Base-by-base conservation (phyloP, 2,797 vertebrate genomes). In the Platalea minor region DNA sequence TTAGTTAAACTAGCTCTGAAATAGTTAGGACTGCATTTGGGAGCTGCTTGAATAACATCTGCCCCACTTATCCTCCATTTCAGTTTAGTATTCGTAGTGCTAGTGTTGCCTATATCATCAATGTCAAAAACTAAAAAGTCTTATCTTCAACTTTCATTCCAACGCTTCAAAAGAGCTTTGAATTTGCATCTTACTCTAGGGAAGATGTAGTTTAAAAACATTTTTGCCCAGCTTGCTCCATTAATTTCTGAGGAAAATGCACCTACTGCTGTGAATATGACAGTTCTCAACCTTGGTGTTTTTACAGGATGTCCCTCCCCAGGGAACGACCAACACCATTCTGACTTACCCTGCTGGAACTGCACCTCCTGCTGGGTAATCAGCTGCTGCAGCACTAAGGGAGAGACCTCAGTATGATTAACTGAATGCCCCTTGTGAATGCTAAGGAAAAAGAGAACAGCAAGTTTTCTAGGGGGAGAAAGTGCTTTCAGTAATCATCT, bases 161-260 rank as follows among this genome's bases (percentile, higher is more conserved):
- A 88, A 89, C 95, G 97, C 98, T 98, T 98, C 98, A 98, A 98
- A 98, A 97, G 97, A 97, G 97, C 97, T 98, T 98, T 98, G 98
- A 98, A 98, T 98, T 98, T 98, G 97, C 98, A 98, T 98, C 98
- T 98, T 97, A 98, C 98, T 98, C 98, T 98, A 98, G 98, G 98
- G 98, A 98, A 98, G 98, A 98, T 96, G 96, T 96, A 98, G 97
- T 97, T 98, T 97, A 97, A 98, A 98, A 98, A 98, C 98, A 97
- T 98, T 98, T 98, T 97, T 97, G 97, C 97, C 97, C 97, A 97
- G 97, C 98, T 98, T 98, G 98, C 97, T 98, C 98, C 98, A 98
- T 98, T 98, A 98, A 98, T 98, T 98, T 98, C 98, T 97, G 97
- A 98, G 97, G 94, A 98, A 98, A 98, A 98, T 96, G 97, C 97